A percentile compares a stretch with the other conserved stretches of the same genome.
phyloP scores from a whole-genome alignment of 2,113 vertebrate species.

The Prionailurus bengalensis region DNA sequence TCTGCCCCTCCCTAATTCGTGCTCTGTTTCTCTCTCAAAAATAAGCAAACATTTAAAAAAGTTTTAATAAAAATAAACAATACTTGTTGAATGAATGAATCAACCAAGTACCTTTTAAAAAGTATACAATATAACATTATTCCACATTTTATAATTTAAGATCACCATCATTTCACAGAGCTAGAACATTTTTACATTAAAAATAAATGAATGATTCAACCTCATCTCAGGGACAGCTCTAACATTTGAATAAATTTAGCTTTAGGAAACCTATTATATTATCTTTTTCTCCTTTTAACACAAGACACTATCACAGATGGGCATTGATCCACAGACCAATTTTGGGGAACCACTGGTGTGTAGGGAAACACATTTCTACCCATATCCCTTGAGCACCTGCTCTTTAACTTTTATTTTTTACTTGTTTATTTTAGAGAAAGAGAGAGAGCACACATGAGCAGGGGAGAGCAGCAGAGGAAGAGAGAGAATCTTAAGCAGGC shows the following conservation, averaged over 20 bases:
- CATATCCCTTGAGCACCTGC: not conserved
- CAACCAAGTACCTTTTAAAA: not conserved
- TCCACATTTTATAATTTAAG: constrained; percentile 10
- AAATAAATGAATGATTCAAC: not conserved
- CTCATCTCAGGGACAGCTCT: not conserved
- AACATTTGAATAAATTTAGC: constrained; percentile 40
- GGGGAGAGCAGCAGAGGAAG: too few relatives aligned
- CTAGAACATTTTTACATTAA: constrained; percentile 26
- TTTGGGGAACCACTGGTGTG: not conserved
- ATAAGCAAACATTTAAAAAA: too few relatives aligned
- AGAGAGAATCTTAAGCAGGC: too few relatives aligned
- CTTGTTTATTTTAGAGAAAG: too few relatives aligned
- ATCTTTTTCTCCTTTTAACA: constrained; percentile 35
- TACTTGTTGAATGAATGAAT: constrained; percentile 28
- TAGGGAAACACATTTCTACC: constrained; percentile 20
- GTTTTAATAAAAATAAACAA: not conserved
- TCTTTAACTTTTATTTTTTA: too few relatives aligned
- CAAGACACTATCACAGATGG: not conserved
- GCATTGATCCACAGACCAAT: not conserved
- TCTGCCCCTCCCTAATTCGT: too few relatives aligned
- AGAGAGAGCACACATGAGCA: too few relatives aligned
- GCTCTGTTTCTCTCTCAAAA: too few relatives aligned
- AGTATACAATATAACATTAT: not conserved
- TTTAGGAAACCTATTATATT: not conserved
- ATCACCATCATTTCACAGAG: constrained; percentile 33